Evolutionary conservation across 1,140 invertebrate species (phyloP).

Genomic region (Asobara japonica): DNA sequence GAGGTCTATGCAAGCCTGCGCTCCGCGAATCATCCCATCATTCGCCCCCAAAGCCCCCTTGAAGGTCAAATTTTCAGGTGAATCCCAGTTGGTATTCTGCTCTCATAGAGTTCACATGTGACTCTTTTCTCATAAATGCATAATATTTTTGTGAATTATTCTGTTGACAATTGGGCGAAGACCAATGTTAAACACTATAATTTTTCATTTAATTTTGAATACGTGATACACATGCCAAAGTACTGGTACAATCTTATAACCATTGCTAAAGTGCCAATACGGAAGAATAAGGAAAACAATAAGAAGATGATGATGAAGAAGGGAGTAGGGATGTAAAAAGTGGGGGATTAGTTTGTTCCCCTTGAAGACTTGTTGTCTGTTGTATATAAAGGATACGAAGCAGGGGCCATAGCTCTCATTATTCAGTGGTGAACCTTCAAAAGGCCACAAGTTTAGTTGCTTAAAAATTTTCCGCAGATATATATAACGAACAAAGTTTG

Average conservation of each 20-base stretch:
- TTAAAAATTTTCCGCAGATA: neutral
- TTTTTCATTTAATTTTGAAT: neutral
- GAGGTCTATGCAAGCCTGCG: neutral
- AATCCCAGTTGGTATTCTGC: neutral
- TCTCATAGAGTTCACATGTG: neutral
- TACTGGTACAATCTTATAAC: conserved; percentile 2
- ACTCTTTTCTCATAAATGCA: neutral
- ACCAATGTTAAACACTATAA: neutral
- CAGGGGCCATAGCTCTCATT: conserved; percentile 55
- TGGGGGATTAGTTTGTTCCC: conserved; percentile 45
- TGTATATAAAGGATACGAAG: conserved; percentile 52
- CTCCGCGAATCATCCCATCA: neutral
- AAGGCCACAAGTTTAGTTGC: neutral
- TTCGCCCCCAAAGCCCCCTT: neutral
- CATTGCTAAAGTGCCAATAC: conserved; percentile 22
- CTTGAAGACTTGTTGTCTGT: conserved; percentile 33
- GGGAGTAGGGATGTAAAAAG: conserved; percentile 28
- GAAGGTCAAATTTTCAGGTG: neutral
- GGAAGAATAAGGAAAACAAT: conserved; percentile 22
- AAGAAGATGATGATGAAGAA: conserved; percentile 26
- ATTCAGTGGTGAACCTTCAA: conserved; percentile 35
- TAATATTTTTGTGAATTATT: too few species aligned
- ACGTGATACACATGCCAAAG: neutral
- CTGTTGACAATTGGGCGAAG: neutral
- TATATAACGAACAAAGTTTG: neutral